Evolutionary conservation across 2,888 invertebrate genomes (phyloP).

Genomic region (Scaeva pyrastri): DNA sequence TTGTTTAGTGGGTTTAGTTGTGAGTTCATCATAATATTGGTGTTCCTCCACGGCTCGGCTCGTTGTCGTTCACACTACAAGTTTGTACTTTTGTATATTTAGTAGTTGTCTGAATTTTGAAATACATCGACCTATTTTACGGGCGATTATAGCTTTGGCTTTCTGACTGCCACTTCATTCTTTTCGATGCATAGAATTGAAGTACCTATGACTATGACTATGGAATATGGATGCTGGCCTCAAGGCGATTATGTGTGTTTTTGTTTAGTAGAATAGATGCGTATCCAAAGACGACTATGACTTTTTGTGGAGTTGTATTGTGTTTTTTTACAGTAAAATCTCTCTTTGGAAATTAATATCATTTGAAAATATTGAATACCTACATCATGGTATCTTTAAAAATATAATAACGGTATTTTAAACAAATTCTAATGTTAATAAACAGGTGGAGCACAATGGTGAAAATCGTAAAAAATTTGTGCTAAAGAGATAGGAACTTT

Average conservation of each 20-base stretch:
- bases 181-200: slow-evolving; percentile 13
- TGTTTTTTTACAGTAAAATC: slow-evolving; percentile 3
- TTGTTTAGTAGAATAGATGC: slow-evolving; percentile 66
- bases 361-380: no score
- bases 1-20: not conserved
- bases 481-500: no score
- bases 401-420: no score
- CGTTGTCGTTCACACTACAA: not conserved
- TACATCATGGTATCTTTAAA: no score
- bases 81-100: not conserved
- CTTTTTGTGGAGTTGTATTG: slow-evolving; percentile 9
- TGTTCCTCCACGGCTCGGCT: slow-evolving; percentile 3
- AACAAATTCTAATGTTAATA: no score
- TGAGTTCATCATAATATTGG: slow-evolving; percentile 25
- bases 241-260: slow-evolving; percentile 62
- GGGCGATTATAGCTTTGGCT: slow-evolving; percentile 48
- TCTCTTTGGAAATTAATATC: not conserved
- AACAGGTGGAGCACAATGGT: no score
- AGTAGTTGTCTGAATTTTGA: slow-evolving; percentile 39
- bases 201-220: not conserved
- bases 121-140: slow-evolving; percentile 72
- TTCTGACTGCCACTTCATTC: slow-evolving; percentile 53
- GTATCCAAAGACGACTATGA: slow-evolving; percentile 24
- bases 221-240: slow-evolving; percentile 6
- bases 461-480: no score